Base-by-base conservation (phyloP, 2,113 vertebrate species). In the Paramormyrops kingsleyae region DNA sequence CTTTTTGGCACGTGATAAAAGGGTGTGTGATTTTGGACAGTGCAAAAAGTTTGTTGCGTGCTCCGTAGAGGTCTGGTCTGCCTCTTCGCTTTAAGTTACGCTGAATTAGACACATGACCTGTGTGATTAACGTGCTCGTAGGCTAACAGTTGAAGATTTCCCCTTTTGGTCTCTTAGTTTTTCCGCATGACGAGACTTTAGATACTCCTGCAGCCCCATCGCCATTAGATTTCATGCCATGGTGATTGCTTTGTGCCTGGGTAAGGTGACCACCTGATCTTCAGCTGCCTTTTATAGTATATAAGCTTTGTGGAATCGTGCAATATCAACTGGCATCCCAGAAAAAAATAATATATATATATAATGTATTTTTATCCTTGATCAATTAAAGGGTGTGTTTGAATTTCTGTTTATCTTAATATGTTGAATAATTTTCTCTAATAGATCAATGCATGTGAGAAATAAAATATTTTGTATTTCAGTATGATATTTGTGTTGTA, bases 361-460 rank as follows among this genome's bases (percentile, higher is more conserved):
- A 42, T 35, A 42, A 80, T 80, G 35, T 39, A 80, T 89, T 83
- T 56, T 77, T 49, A 83, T 50, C 56, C 70, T 77, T 89, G 70
- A 35, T 56, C 49, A 56, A 53, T 50, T 59, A n/a, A 59, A n/a
- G 44, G 31, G 39, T 59, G 77, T 50, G 47, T 39, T 89, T 83
- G 70, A 50, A 10, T 89, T 83, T 47, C 44, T 47, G 24, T 88
- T 49, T 44, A 42, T 83, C 77, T 83, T 83, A 7, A 10, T 84
- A 88, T 56, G n/a, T 21, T 5, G 19, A 39, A 83, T 44, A 47
- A 8, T 5, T 86, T 86, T 88, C 74, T 56, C 46, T 56, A 24
- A 35, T 84, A 66, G 89, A 44, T 52, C 56, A 53, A 56, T 91
- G 93, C 93, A 94, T 94, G 94, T 88, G 50, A 31, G 24, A 59